Evolutionary conservation across 2,113 vertebrate species (phyloP).

Genomic region (Verasper variegatus): DNA sequence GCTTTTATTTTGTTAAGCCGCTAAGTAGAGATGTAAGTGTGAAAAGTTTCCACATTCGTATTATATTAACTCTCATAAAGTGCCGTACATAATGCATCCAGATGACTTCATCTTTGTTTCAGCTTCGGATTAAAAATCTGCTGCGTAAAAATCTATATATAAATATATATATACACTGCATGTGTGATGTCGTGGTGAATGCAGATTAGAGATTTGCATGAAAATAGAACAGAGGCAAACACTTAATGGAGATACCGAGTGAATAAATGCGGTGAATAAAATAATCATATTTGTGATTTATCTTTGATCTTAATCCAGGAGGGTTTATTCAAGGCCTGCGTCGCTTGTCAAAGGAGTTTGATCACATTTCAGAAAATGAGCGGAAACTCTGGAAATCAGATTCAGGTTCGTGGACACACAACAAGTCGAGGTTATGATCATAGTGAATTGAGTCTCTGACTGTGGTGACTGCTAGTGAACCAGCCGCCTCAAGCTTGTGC

Average conservation of each 20-base stretch:
- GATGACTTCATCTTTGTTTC: constrained; percentile 34
- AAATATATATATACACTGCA: background rate
- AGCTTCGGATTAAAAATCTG: constrained; percentile 45
- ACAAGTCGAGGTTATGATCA: background rate
- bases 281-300: constrained; percentile 23
- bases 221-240: constrained; percentile 34
- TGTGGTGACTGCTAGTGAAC: background rate
- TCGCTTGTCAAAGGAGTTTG: background rate
- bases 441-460: background rate
- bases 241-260: constrained; percentile 23
- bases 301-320: constrained; percentile 26
- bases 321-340: background rate
- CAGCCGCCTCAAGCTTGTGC: too few relatives aligned
- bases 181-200: constrained; percentile 28
- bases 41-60: constrained; percentile 47
- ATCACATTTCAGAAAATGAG: constrained; percentile 8
- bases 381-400: background rate
- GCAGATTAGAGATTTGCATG: constrained; percentile 65
- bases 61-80: constrained; percentile 10
- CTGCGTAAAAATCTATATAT: background rate
- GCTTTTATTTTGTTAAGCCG: constrained; percentile 17
- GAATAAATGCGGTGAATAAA: constrained; percentile 25
- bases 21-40: constrained; percentile 19
- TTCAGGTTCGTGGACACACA: background rate
- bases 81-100: constrained; percentile 10